Evolutionary conservation across 2,113 vertebrate species (phyloP).

Genomic region (Conger conger): DNA sequence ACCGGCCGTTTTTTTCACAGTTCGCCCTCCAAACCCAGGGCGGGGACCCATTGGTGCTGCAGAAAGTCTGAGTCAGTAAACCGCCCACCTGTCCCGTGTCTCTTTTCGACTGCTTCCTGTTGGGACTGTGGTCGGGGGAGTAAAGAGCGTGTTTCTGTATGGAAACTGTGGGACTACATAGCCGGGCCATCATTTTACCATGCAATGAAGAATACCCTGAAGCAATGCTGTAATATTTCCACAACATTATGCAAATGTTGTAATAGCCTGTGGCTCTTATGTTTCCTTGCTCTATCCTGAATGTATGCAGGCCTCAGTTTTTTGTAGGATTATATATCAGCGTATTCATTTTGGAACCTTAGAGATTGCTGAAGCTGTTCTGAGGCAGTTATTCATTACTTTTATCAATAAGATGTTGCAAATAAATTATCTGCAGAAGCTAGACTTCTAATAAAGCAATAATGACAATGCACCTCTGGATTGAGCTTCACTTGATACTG

Average conservation of each 20-base stretch:
- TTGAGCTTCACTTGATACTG: neutral
- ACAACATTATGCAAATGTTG: neutral
- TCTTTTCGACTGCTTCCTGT: neutral
- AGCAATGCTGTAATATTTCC: neutral
- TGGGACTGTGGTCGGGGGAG: neutral
- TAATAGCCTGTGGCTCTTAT: too few relatives aligned
- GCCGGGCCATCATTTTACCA: neutral
- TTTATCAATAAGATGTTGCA: too few relatives aligned
- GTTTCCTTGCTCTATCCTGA: neutral
- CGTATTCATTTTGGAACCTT: neutral
- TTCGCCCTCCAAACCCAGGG: neutral
- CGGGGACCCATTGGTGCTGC: too few relatives aligned
- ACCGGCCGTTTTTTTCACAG: neutral
- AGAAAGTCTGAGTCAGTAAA: too few relatives aligned
- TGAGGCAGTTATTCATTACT: neutral
- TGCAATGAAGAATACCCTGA: neutral
- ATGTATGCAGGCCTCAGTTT: too few relatives aligned
- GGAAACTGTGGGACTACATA: neutral
- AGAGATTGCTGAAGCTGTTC: neutral
- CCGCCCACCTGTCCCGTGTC: neutral
- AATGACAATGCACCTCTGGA: neutral
- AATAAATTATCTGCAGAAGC: too few relatives aligned
- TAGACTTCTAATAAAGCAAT: neutral
- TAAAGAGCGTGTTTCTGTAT: neutral
- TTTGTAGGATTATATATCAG: neutral